Evolutionary conservation across 1,140 invertebrate species (phyloP).

Genomic region (Panagrolaimus sp.): DNA sequence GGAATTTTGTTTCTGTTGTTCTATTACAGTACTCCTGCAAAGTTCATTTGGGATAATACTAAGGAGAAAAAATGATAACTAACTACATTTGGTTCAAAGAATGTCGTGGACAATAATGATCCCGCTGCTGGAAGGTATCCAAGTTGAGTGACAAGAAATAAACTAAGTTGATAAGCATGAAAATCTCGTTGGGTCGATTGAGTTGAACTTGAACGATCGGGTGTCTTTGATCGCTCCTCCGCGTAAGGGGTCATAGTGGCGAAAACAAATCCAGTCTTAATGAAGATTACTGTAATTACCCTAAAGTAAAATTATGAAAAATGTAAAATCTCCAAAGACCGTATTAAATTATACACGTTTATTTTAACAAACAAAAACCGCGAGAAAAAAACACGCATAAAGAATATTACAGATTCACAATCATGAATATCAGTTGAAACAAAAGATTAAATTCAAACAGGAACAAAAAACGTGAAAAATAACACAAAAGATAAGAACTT

Average conservation of each 20-base stretch:
- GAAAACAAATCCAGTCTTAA: background rate
- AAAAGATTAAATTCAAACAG: background rate
- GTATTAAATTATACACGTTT: too few species aligned
- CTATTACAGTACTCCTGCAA: slow-evolving; percentile 12
- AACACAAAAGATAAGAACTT: background rate
- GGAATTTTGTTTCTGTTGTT: slow-evolving; percentile 35
- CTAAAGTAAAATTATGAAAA: too few species aligned
- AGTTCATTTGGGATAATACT: slow-evolving; percentile 30
- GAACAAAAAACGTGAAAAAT: background rate
- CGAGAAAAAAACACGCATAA: slow-evolving; percentile 7
- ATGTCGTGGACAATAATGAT: slow-evolving; percentile 46
- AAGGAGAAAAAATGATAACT: slow-evolving; percentile 19
- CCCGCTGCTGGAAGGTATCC: slow-evolving; percentile 51
- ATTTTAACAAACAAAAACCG: background rate
- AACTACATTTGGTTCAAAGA: slow-evolving; percentile 51
- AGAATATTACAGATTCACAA: slow-evolving; percentile 1
- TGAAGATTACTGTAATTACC: background rate
- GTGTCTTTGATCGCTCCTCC: too few species aligned
- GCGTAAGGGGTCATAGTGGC: too few species aligned
- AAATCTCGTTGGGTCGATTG: slow-evolving; percentile 21
- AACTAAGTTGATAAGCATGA: slow-evolving; percentile 34
- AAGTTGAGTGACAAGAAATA: slow-evolving; percentile 52
- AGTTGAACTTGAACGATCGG: background rate
- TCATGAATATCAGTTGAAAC: slow-evolving; percentile 19
- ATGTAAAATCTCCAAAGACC: too few species aligned